These are phyloP conservation scores for Sorex araneus DNA, from an alignment of 2,113 vertebrate genomes.

Conservation along the genomic window DNA sequence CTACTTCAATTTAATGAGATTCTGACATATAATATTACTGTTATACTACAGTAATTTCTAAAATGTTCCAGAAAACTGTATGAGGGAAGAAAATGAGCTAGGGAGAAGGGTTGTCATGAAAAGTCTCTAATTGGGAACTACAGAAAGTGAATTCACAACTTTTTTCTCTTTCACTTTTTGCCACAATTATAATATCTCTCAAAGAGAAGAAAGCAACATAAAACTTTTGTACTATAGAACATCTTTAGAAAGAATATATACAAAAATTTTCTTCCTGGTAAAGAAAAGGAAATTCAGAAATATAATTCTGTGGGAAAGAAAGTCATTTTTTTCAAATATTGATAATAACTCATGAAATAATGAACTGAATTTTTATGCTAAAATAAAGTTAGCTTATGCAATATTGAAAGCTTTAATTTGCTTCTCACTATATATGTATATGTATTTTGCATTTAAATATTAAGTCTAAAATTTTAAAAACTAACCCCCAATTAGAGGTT, in stretches of 20 bases:
- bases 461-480: neutral
- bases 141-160: neutral
- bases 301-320: neutral
- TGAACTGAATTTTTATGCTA: neutral
- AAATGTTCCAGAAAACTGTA: slow-evolving; percentile 44
- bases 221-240: neutral
- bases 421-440: neutral
- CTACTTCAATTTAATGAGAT: slow-evolving; percentile 58
- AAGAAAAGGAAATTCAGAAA: slow-evolving; percentile 43
- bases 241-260: slow-evolving; percentile 18
- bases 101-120: slow-evolving; percentile 45
- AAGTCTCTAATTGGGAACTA: slow-evolving; percentile 54
- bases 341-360: neutral
- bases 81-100: neutral
- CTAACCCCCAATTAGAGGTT: too few relatives aligned
- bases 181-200: slow-evolving; percentile 21
- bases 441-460: neutral
- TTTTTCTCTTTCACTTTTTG: neutral
- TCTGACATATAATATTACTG: slow-evolving; percentile 48
- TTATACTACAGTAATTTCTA: slow-evolving; percentile 51
- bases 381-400: neutral
- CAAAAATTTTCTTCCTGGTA: slow-evolving; percentile 22
- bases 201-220: slow-evolving; percentile 42
- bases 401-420: slow-evolving; percentile 33
- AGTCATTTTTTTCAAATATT: slow-evolving; percentile 61